phyloP scores from a whole-genome alignment of 2,113 vertebrate genomes.

The Anarhynchus alexandrinus region DNA sequence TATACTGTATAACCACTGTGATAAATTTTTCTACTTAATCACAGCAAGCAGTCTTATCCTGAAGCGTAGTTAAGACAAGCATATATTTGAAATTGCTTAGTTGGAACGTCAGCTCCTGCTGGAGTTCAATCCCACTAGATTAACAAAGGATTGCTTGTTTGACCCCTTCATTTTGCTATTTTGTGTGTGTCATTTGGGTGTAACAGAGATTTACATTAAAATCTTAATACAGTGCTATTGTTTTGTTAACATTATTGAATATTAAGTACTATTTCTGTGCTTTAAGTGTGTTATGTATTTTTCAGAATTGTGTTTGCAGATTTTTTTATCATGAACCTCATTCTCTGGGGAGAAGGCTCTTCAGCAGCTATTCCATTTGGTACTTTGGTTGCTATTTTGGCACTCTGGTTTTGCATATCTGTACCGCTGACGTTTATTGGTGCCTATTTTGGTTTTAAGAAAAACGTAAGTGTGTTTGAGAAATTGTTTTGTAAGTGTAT shows the following conservation, averaged over 20 bases:
- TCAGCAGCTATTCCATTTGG: constrained; percentile 96
- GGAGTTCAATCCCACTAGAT: constrained; percentile 26
- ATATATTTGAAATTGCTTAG: constrained; percentile 38
- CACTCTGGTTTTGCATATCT: constrained; percentile 98
- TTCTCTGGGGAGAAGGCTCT: constrained; percentile 97
- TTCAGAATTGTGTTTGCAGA: constrained; percentile 95
- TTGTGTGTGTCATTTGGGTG: neutral
- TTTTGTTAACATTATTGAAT: neutral
- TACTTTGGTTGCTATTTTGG: constrained; percentile 93
- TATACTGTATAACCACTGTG: neutral
- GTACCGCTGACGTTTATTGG: constrained; percentile 95
- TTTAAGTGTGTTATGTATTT: constrained; percentile 49
- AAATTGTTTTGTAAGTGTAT: neutral
- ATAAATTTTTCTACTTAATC: constrained; percentile 43
- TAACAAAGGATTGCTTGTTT: constrained; percentile 25
- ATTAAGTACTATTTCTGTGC: constrained; percentile 3
- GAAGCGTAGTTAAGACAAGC: constrained; percentile 42
- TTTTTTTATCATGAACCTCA: constrained; percentile 98
- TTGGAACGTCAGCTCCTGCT: constrained; percentile 37
- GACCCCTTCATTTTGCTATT: constrained; percentile 1
- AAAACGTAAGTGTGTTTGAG: constrained; percentile 79
- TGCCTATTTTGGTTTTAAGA: constrained; percentile 98
- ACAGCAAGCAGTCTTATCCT: constrained; percentile 37
- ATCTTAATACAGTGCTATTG: neutral
- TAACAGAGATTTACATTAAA: neutral